Evolutionary conservation across 2,888 invertebrate genomes (phyloP).

Genomic region (Idaea biselata): DNA sequence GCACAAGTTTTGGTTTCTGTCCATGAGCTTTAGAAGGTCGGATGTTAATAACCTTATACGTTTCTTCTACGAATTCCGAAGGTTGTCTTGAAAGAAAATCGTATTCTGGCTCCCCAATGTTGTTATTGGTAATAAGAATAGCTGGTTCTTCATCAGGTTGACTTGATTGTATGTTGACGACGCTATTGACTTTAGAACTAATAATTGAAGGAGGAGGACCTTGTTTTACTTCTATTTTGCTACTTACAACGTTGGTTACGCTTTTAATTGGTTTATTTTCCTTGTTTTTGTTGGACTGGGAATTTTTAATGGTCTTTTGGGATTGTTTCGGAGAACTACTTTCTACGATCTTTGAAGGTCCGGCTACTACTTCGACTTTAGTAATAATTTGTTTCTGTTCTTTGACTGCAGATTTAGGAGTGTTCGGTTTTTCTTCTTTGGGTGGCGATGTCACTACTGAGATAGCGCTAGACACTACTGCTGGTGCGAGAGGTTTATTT

Average conservation of each 20-base stretch:
- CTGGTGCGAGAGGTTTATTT: slow-evolving; percentile 58
- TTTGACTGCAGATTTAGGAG: slow-evolving; percentile 70
- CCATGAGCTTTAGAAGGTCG: slow-evolving; percentile 83
- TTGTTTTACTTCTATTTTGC: slow-evolving; percentile 76
- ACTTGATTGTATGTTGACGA: slow-evolving; percentile 78
- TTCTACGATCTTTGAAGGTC: slow-evolving; percentile 73
- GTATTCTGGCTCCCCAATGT: slow-evolving; percentile 90
- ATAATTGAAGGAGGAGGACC: slow-evolving; percentile 52
- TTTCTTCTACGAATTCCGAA: slow-evolving; percentile 91
- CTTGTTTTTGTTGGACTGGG: slow-evolving; percentile 51
- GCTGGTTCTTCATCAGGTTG: slow-evolving; percentile 79
- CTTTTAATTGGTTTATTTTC: slow-evolving; percentile 61
- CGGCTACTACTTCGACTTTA: slow-evolving; percentile 80
- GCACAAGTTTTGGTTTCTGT: slow-evolving; percentile 68
- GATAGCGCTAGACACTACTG: slow-evolving; percentile 63
- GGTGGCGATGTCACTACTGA: slow-evolving; percentile 62
- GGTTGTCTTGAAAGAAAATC: slow-evolving; percentile 92
- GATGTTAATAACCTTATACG: slow-evolving; percentile 90
- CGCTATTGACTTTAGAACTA: slow-evolving; percentile 75
- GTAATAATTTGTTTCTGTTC: slow-evolving; percentile 73
- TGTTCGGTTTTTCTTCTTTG: slow-evolving; percentile 68
- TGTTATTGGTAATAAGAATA: slow-evolving; percentile 84
- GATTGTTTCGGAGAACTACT: slow-evolving; percentile 50
- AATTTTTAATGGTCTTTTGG: slow-evolving; percentile 51
- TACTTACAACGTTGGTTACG: slow-evolving; percentile 64